These are phyloP conservation scores for Onchidella celtica DNA, from an alignment of 2,888 invertebrate species.

Conservation along the genomic window DNA sequence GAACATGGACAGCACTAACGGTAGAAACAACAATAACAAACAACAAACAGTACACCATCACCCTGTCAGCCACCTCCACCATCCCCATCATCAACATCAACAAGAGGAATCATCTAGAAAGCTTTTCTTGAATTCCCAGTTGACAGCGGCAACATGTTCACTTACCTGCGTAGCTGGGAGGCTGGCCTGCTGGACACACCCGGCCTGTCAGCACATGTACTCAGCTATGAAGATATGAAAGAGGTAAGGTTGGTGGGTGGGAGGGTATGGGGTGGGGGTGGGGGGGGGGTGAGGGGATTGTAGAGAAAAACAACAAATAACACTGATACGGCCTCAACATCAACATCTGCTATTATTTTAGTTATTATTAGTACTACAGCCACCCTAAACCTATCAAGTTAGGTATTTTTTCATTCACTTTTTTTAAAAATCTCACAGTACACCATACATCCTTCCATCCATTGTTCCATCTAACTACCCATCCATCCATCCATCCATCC, in stretches of 20 bases:
- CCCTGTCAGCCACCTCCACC: not conserved
- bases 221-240: slow-evolving; percentile 45
- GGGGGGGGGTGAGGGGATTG: too few relatives aligned
- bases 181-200: slow-evolving; percentile 8
- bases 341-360: too few relatives aligned
- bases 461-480: too few relatives aligned
- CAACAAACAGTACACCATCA: not conserved
- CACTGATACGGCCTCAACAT: too few relatives aligned
- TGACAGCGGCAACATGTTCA: slow-evolving; percentile 31
- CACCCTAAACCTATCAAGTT: too few relatives aligned
- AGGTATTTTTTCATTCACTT: too few relatives aligned
- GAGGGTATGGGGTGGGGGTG: too few relatives aligned
- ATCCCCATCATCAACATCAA: not conserved
- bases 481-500: too few relatives aligned
- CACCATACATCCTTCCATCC: too few relatives aligned
- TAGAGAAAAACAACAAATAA: too few relatives aligned
- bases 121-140: not conserved
- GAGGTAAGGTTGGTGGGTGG: not conserved
- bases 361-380: too few relatives aligned
- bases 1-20: not conserved
- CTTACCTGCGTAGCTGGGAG: slow-evolving; percentile 39
- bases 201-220: not conserved
- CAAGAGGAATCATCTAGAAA: not conserved
- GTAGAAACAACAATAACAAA: not conserved
- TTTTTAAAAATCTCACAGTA: too few relatives aligned